phyloP scores from a whole-genome alignment of 2,888 invertebrate species.

The Drosophila conformis region DNA sequence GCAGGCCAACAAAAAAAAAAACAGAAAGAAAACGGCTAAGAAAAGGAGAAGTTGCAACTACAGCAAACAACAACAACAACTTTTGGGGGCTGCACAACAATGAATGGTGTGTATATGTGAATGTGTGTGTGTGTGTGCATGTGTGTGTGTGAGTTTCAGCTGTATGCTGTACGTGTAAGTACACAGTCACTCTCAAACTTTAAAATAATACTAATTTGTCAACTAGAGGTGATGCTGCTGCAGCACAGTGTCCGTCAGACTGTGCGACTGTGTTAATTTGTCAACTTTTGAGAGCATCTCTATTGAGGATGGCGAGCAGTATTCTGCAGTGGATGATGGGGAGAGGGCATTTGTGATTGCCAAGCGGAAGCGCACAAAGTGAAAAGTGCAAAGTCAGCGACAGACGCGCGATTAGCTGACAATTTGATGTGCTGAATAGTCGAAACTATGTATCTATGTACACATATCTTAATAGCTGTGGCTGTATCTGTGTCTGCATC shows the following conservation, averaged over 20 bases:
- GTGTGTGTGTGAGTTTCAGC: background rate
- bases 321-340: background rate
- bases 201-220: background rate
- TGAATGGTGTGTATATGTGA: conserved; percentile 22
- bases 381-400: conserved; percentile 68
- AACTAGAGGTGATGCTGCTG: conserved; percentile 13
- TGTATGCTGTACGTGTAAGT: background rate
- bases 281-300: background rate
- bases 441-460: conserved; percentile 6
- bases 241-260: conserved; percentile 8
- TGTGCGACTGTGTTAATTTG: conserved; percentile 5
- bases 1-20: conserved; percentile 31
- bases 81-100: conserved; percentile 34
- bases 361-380: conserved; percentile 28
- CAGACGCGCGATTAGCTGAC: conserved; percentile 64
- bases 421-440: conserved; percentile 53
- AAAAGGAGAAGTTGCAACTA: conserved; percentile 28
- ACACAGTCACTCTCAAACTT: conserved; percentile 1
- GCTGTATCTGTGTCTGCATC: conserved; percentile 55
- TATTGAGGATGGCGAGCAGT: background rate
- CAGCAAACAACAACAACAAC: conserved; percentile 18
- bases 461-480: conserved; percentile 21
- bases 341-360: conserved; percentile 5
- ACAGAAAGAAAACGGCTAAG: conserved; percentile 5
- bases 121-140: background rate